phyloP scores from a whole-genome alignment of 2,113 vertebrate genomes.

The Cardinalis cardinalis region DNA sequence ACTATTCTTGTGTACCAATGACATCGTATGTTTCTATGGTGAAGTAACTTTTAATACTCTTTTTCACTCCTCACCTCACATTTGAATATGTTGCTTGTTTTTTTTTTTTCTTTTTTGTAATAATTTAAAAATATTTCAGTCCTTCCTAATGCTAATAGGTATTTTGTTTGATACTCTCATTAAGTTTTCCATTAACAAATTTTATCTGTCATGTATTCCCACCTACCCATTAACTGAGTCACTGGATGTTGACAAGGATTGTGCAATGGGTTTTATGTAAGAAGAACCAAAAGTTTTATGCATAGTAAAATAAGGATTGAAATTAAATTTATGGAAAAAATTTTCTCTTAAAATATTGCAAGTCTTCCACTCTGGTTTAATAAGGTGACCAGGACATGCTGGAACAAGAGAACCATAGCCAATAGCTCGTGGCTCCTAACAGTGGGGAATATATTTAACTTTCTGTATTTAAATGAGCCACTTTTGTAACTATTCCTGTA shows the following conservation, averaged over 20 bases:
- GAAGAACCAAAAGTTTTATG: slow-evolving; percentile 17
- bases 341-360: neutral
- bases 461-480: neutral
- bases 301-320: neutral
- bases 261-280: slow-evolving; percentile 49
- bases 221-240: slow-evolving; percentile 62
- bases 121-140: slow-evolving; percentile 35
- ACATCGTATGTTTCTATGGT: slow-evolving; percentile 51
- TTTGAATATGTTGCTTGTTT: slow-evolving; percentile 11
- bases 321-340: neutral
- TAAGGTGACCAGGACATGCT: neutral
- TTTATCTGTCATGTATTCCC: slow-evolving; percentile 51
- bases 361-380: neutral
- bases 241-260: slow-evolving; percentile 34
- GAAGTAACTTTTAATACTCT: slow-evolving; percentile 48
- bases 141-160: slow-evolving; percentile 37
- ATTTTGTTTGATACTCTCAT: slow-evolving; percentile 54
- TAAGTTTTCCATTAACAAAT: slow-evolving; percentile 55
- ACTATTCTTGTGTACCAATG: slow-evolving; percentile 45
- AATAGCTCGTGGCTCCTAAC: neutral
- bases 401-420: neutral
- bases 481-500: neutral
- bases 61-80: slow-evolving; percentile 24
- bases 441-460: neutral
- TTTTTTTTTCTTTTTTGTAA: neutral